Conservation (phyloP, 1,140 invertebrate species). For the Pogonomyrmex barbatus region DNA sequence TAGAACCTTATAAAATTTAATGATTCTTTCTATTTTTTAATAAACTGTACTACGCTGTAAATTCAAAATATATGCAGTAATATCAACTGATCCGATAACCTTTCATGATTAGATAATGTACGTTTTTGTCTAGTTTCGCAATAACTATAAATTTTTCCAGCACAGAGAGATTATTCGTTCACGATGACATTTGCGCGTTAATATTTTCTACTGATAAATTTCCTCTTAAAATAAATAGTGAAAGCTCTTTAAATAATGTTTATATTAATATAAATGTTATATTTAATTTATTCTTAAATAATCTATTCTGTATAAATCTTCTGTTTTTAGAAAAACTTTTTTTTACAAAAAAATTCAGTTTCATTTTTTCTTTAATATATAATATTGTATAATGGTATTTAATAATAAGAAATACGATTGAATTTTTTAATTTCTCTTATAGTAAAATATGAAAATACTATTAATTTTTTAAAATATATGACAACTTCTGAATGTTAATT, state of each 20-base stretch:
- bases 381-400: background rate
- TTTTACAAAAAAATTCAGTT: background rate
- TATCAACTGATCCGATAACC: conserved; percentile 37
- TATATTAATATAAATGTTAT: background rate
- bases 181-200: background rate
- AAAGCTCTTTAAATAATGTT: background rate
- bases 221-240: background rate
- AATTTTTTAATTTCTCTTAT: background rate
- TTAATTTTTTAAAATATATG: background rate
- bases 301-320: background rate
- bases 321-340: background rate
- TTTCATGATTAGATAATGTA: background rate
- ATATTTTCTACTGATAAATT: background rate
- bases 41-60: conserved; percentile 6
- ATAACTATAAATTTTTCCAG: conserved; percentile 7
- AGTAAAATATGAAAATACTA: background rate
- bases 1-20: background rate
- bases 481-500: background rate
- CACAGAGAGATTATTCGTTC: background rate
- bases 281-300: conserved; percentile 12
- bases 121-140: conserved; percentile 15
- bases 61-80: background rate
- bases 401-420: background rate
- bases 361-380: background rate
- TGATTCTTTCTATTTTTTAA: background rate